Base-by-base conservation (phyloP, 1,140 invertebrate genomes). In the Lutraria rhynchaena region DNA sequence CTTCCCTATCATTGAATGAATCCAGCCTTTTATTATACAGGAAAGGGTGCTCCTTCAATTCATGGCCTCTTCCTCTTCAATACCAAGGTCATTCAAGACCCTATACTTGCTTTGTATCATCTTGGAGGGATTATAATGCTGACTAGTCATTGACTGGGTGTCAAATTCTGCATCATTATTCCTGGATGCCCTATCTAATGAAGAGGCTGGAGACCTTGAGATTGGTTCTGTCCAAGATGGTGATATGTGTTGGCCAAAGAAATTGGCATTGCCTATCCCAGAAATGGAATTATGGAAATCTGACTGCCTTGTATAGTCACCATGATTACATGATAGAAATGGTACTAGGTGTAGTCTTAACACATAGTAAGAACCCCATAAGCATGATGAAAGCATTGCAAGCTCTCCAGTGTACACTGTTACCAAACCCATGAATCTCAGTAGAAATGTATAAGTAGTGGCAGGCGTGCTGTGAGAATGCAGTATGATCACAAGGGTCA, bases 351-450 rank as follows among this genome's bases (percentile, higher is more conserved):
- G 9, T 11, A 11, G 44, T 11, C 19, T 11, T 19, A 49, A 55
- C 53, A 5, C 53, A 4, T 55, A 5, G 53, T 55, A 55, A 22
- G 53, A 55, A 55, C 53, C 53, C 53, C 53, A 55, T 55, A 4
- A 55, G 11, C 53, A 24, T 22, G 53, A 24, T 55, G 53, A 55
- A 22, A 55, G 53, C 53, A 24, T 24, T n/a, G n/a, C n/a, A n/a
- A n/a, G n/a, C n/a, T n/a, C n/a, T n/a, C 53, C 53, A 11, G 22
- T 55, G 53, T n/a, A 55, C 53, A n/a, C 53, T 24, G 53, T 55
- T 55, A 22, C n/a, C 53, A 55, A 55, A 24, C 53, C 19, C 44
- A 49, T 49, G 19, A 19, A 49, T 49, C 44, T 49, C 53, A 22
- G 24, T 55, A n/a, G 53, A 11, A 55, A 55, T 24, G 53, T 11